Percentiles rank a stretch among this genome's conserved stretches.
These are phyloP conservation scores for Drosophila teissieri DNA, from an alignment of 1,140 invertebrate species.

Conservation along the genomic window DNA sequence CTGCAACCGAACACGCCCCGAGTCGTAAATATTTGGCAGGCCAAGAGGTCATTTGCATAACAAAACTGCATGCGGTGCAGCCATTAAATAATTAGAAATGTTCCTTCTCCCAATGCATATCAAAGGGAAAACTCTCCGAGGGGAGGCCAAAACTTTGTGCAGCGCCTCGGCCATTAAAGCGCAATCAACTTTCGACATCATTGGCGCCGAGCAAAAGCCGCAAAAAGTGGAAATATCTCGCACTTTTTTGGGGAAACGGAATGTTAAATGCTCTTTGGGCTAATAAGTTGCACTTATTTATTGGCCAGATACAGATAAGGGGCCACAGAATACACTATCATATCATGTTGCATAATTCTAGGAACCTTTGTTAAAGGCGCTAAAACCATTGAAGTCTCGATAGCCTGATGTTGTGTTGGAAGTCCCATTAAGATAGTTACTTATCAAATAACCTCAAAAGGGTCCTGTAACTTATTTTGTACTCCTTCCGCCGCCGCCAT, in stretches of 20 bases:
- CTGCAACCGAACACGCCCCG: constrained; percentile 54
- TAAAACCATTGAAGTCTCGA: not conserved
- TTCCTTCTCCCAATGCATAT: constrained; percentile 41
- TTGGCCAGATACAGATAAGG: too few relatives aligned
- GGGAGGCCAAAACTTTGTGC: constrained; percentile 49
- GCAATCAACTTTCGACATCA: constrained; percentile 76
- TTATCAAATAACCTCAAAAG: too few relatives aligned
- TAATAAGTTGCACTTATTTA: too few relatives aligned
- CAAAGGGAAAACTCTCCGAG: not conserved
- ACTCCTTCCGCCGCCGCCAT: not conserved
- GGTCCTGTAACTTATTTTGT: not conserved
- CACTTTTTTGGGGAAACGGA: not conserved
- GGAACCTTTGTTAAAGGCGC: not conserved
- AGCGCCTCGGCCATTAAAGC: constrained; percentile 78
- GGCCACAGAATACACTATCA: too few relatives aligned
- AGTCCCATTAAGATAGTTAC: too few relatives aligned
- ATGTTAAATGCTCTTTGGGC: constrained; percentile 25
- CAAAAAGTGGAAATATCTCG: constrained; percentile 11
- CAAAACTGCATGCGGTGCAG: constrained; percentile 77
- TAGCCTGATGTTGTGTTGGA: too few relatives aligned
- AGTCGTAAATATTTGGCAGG: constrained; percentile 75
- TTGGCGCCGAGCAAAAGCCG: constrained; percentile 53
- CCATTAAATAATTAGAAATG: constrained; percentile 83
- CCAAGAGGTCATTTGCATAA: constrained; percentile 74
- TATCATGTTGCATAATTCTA: not conserved